Conservation (phyloP, 2,113 vertebrate genomes). For the Pseudonaja textilis region DNA sequence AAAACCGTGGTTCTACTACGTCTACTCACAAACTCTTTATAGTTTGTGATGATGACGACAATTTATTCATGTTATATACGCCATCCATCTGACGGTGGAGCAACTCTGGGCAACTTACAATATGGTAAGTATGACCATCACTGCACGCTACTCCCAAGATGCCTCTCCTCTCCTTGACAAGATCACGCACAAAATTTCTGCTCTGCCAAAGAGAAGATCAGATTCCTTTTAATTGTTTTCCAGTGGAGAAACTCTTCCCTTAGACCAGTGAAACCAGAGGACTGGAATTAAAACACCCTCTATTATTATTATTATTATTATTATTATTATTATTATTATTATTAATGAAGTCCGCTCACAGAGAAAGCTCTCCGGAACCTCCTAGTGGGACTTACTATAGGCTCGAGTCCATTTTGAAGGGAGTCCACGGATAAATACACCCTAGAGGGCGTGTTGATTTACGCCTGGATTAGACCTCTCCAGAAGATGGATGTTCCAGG, state of each 20-base stretch:
- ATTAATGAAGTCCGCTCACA: background rate
- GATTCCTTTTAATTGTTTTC: background rate
- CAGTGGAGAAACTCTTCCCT: background rate
- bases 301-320: too few species aligned
- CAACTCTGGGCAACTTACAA: too few species aligned
- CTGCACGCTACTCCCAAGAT: background rate
- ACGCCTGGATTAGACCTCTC: background rate
- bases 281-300: background rate
- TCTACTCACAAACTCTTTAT: too few species aligned
- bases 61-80: too few species aligned
- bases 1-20: too few species aligned
- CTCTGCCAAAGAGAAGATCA: background rate
- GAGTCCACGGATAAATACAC: background rate
- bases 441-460: background rate
- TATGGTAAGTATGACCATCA: background rate
- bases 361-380: background rate
- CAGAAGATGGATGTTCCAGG: background rate
- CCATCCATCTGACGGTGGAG: too few species aligned
- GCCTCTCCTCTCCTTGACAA: background rate
- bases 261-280: background rate
- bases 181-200: too few species aligned
- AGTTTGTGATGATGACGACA: too few species aligned
- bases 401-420: background rate
- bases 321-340: too few species aligned
- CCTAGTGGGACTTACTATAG: background rate